phyloP scores from a whole-genome alignment of 2,888 invertebrate genomes.

The Hypsopygia costalis region DNA sequence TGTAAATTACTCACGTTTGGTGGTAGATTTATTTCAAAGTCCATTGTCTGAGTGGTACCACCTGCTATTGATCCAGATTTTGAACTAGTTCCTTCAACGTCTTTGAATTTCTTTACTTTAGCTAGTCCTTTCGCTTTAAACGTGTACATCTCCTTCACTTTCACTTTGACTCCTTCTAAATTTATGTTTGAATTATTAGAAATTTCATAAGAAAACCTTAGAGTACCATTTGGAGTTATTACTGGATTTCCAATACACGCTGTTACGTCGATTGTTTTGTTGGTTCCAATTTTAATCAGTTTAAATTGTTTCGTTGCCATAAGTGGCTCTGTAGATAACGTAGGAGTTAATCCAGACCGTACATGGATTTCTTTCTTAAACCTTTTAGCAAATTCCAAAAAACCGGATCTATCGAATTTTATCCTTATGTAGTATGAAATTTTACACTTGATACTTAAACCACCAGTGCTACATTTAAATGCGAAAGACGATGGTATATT shows the following conservation, averaged over 20 bases:
- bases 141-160: constrained; percentile 18
- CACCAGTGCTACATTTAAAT: constrained; percentile 2
- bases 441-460: constrained; percentile 15
- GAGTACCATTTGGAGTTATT: constrained; percentile 16
- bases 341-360: constrained; percentile 19
- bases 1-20: constrained; percentile 14
- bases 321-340: constrained; percentile 16
- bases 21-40: constrained; percentile 16
- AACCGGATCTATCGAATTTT: constrained; percentile 24
- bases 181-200: constrained; percentile 18
- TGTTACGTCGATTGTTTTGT: constrained; percentile 18
- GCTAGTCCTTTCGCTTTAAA: constrained; percentile 10
- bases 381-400: constrained; percentile 20
- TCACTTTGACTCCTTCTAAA: constrained; percentile 17
- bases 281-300: constrained; percentile 16
- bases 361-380: constrained; percentile 27
- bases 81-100: constrained; percentile 17
- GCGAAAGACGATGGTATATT: constrained; percentile 22
- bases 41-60: constrained; percentile 12
- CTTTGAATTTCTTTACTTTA: constrained; percentile 1
- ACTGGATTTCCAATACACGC: constrained; percentile 21
- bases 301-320: constrained; percentile 15
- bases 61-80: constrained; percentile 17
- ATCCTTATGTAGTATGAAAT: constrained; percentile 25
- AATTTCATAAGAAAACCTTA: constrained; percentile 22